phyloP scores from a whole-genome alignment of 2,888 invertebrate genomes.

The Bimastos eiseni region DNA sequence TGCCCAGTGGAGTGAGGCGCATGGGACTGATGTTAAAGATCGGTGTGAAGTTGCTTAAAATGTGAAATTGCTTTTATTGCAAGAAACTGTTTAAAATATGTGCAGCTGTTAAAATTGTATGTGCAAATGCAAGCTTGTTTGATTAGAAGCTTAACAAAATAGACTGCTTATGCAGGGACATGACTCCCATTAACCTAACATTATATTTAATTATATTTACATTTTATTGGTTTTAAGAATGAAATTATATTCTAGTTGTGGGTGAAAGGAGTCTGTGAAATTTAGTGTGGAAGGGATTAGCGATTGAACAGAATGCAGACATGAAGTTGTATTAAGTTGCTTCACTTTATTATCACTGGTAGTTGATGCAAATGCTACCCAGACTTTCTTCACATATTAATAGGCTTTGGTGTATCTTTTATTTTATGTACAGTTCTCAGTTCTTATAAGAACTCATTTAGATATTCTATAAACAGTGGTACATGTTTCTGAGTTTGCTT shows the following conservation, averaged over 20 bases:
- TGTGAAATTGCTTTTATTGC: no score
- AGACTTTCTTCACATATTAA: not conserved
- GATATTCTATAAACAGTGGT: not conserved
- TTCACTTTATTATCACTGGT: no score
- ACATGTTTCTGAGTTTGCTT: not conserved
- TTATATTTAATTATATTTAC: not conserved
- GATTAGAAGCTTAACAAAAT: not conserved
- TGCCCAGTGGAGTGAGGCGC: not conserved
- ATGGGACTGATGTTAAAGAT: not conserved
- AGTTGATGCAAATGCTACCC: no score
- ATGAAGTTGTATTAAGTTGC: not conserved
- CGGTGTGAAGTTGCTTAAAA: no score
- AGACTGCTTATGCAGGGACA: not conserved
- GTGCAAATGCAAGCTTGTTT: no score
- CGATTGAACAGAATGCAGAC: not conserved
- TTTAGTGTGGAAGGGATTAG: not conserved
- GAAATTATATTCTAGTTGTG: not conserved
- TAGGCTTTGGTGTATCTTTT: no score
- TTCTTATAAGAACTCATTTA: not conserved
- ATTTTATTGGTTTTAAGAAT: not conserved
- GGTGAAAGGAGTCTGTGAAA: no score
- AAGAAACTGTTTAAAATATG: no score
- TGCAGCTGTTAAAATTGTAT: no score
- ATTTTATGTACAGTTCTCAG: not conserved
- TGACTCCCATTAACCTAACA: not conserved